These are phyloP conservation scores for Epicampocera succincta DNA, from an alignment of 2,888 invertebrate species.

Conservation along the genomic window DNA sequence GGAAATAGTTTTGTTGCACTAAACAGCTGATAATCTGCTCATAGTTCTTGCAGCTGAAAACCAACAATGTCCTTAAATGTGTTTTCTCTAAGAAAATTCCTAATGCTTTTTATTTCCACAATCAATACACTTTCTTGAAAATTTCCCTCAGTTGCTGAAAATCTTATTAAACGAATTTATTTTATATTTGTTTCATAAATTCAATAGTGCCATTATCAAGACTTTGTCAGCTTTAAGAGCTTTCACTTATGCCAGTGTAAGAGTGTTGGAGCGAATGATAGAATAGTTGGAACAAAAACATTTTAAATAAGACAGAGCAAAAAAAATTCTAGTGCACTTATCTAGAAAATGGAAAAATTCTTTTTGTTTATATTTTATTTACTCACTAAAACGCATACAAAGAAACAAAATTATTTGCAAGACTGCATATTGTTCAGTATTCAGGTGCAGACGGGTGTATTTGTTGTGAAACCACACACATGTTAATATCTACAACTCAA, in stretches of 20 bases:
- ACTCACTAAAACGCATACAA: neutral
- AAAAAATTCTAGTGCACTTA: conserved; percentile 43
- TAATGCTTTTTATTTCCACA: too few relatives aligned
- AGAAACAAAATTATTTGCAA: neutral
- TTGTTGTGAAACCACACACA: too few relatives aligned
- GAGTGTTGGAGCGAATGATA: conserved; percentile 6
- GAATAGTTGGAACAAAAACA: conserved; percentile 14
- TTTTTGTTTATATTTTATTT: conserved; percentile 41
- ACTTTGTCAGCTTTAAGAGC: conserved; percentile 9
- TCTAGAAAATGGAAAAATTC: conserved; percentile 42
- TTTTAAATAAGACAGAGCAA: neutral
- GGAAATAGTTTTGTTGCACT: too few relatives aligned
- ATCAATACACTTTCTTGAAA: too few relatives aligned
- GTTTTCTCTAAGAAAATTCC: too few relatives aligned
- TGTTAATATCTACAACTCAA: too few relatives aligned
- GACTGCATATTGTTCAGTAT: neutral
- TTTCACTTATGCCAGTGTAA: neutral
- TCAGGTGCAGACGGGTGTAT: neutral
- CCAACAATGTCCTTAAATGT: too few relatives aligned
- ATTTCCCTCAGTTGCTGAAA: conserved; percentile 20
- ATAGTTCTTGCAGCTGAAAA: too few relatives aligned
- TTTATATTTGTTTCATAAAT: conserved; percentile 22
- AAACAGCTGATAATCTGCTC: too few relatives aligned
- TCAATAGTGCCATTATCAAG: neutral
- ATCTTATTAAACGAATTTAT: conserved; percentile 14